Conservation (phyloP, 2,113 vertebrate species). For the Fukomys damarensis region DNA sequence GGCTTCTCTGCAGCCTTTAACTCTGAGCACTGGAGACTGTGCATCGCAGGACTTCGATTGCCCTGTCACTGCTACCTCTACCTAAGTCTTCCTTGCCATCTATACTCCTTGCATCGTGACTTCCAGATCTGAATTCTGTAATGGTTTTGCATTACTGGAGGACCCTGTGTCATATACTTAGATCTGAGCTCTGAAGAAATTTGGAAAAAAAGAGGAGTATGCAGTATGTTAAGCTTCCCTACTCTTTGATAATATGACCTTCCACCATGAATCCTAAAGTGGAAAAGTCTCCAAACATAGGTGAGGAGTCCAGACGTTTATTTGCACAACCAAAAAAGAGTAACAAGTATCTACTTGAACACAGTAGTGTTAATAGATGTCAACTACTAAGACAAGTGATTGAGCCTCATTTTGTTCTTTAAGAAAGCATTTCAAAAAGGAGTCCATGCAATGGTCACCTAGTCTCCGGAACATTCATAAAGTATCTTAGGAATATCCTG, state of each 20-base stretch:
- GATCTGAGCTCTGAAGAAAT: not conserved
- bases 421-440: not conserved
- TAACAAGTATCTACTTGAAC: not conserved
- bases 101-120: not conserved
- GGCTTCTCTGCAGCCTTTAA: not conserved
- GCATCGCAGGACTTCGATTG: not conserved
- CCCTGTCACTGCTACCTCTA: not conserved
- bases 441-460: too few species aligned
- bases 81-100: not conserved
- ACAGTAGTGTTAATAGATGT: not conserved
- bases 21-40: not conserved
- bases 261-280: not conserved
- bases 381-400: not conserved
- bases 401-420: not conserved
- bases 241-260: not conserved
- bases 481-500: not conserved
- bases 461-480: not conserved
- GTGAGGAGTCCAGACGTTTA: not conserved
- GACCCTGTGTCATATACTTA: not conserved
- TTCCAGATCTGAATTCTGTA: not conserved
- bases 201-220: not conserved
- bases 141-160: not conserved
- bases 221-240: not conserved
- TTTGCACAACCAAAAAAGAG: not conserved
- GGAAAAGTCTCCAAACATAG: not conserved